A percentile compares a stretch with the other conserved stretches of the same genome.
These are phyloP conservation scores for Pantherophis alleghaniensis DNA, from an alignment of 2,797 vertebrate species.

Conservation along the genomic window DNA sequence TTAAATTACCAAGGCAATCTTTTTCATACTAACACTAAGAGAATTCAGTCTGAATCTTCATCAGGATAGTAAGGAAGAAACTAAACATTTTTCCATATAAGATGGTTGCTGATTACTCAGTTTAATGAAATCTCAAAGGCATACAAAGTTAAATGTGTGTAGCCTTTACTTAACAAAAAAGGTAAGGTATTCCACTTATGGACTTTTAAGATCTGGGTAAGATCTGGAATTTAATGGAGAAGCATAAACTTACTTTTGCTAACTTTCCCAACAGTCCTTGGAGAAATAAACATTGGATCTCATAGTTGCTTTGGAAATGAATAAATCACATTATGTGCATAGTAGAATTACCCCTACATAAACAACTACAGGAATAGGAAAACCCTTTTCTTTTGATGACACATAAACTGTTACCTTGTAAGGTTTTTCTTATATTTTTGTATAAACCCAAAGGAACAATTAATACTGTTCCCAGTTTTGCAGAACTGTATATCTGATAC, in stretches of 20 bases:
- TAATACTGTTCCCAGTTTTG: background rate
- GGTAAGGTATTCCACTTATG: too few species aligned
- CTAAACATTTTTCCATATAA: background rate
- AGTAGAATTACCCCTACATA: background rate
- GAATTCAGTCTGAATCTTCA: background rate
- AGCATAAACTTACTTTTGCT: background rate
- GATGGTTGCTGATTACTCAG: background rate
- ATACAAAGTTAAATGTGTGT: background rate
- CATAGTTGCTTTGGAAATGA: background rate
- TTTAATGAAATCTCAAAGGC: background rate
- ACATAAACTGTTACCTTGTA: background rate
- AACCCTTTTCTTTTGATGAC: background rate
- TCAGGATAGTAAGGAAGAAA: background rate
- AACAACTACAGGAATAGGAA: background rate
- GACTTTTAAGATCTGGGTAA: background rate
- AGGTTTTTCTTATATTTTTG: background rate
- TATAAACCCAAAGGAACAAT: background rate
- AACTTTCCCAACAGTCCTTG: background rate
- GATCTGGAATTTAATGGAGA: background rate
- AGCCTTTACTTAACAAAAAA: background rate
- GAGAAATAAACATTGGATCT: background rate
- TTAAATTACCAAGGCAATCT: background rate
- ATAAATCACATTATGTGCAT: background rate
- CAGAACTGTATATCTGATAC: background rate
- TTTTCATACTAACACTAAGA: background rate